Evolutionary conservation across 2,888 invertebrate species (phyloP).

Genomic region (Polydesmus complanatus): DNA sequence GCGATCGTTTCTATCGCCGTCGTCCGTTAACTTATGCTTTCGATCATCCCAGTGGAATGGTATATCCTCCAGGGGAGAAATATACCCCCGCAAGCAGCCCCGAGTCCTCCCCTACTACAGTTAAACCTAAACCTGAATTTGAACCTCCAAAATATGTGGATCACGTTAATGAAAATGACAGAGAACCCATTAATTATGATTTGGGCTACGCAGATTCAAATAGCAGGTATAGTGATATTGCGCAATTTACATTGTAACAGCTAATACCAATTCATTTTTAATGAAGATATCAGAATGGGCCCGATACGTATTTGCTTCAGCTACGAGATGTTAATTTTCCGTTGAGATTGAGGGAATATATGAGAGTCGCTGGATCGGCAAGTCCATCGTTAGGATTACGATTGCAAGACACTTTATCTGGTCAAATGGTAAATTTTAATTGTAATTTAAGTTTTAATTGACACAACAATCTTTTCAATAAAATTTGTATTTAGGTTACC

Average conservation of each 20-base stretch:
- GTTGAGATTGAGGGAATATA: conserved; percentile 78
- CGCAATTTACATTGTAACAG: neutral
- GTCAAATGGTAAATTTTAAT: conserved; percentile 8
- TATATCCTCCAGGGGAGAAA: conserved; percentile 67
- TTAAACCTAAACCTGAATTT: conserved; percentile 9
- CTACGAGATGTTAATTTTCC: conserved; percentile 88
- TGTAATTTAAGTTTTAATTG: neutral
- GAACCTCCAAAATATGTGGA: conserved; percentile 12
- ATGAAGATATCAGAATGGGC: conserved; percentile 94
- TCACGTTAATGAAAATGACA: conserved; percentile 48
- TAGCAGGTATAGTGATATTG: conserved; percentile 36
- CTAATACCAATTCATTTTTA: conserved; percentile 19
- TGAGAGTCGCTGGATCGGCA: conserved; percentile 43
- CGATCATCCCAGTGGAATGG: conserved; percentile 85
- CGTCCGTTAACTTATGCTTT: conserved; percentile 69
- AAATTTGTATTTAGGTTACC: conserved; percentile 13
- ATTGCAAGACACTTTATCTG: conserved; percentile 20
- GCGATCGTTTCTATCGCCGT: conserved; percentile 71
- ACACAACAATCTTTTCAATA: no score
- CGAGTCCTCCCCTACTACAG: conserved; percentile 9
- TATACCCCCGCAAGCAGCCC: conserved; percentile 48
- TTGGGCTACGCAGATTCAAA: conserved; percentile 64
- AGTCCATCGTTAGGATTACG: conserved; percentile 23
- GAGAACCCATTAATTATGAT: conserved; percentile 71
- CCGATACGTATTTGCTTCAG: conserved; percentile 89